A percentile compares a stretch with the other conserved stretches of the same genome.
Conservation (phyloP, 2,113 vertebrate species). For the Pelmatolapia mariae region DNA sequence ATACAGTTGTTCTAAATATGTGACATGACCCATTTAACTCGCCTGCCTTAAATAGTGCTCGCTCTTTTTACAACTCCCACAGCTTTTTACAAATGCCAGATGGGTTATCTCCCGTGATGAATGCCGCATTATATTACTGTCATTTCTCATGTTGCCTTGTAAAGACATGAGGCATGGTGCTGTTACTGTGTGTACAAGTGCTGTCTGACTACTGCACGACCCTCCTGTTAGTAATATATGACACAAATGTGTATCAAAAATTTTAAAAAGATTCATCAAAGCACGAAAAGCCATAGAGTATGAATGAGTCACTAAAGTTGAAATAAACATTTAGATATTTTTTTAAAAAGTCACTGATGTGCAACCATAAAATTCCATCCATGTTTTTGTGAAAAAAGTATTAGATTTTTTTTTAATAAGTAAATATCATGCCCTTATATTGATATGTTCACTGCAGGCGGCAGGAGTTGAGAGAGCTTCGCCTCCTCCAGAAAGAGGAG, state of each 20-base stretch:
- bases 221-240: not conserved
- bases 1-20: slow-evolving; percentile 10
- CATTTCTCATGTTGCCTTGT: slow-evolving; percentile 30
- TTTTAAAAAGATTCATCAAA: not conserved
- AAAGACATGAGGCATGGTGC: slow-evolving; percentile 4
- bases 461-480: slow-evolving; percentile 92
- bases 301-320: not conserved
- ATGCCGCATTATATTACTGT: slow-evolving; percentile 1
- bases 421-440: not conserved
- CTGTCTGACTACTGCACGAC: not conserved
- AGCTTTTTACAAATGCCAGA: slow-evolving; percentile 47
- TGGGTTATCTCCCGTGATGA: slow-evolving; percentile 31
- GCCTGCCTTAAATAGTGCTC: slow-evolving; percentile 33
- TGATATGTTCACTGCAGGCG: slow-evolving; percentile 72
- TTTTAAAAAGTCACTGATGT: not conserved
- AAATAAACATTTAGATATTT: not conserved
- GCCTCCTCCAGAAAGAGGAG: slow-evolving; percentile 96
- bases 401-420: not conserved
- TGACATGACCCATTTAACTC: slow-evolving; percentile 33
- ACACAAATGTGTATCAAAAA: not conserved
- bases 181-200: not conserved
- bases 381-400: not conserved
- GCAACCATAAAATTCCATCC: not conserved
- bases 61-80: slow-evolving; percentile 33
- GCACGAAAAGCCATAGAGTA: not conserved